Evolutionary conservation across 2,797 vertebrate genomes (phyloP).

Genomic region (Onychomys torridus): DNA sequence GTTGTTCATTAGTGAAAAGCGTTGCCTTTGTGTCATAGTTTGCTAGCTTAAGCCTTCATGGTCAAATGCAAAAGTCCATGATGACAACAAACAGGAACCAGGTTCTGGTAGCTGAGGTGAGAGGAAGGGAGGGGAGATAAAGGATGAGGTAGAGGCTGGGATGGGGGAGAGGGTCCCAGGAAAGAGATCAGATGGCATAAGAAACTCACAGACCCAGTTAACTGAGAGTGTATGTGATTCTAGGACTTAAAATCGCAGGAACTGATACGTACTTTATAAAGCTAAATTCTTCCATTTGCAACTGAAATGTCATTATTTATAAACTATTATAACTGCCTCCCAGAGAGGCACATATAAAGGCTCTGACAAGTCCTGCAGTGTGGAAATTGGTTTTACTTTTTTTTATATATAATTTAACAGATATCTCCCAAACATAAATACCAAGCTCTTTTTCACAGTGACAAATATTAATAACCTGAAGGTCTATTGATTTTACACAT

Average conservation of each 20-base stretch:
- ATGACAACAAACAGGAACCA: background rate
- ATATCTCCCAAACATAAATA: background rate
- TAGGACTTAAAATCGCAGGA: background rate
- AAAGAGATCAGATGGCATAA: background rate
- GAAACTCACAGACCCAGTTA: background rate
- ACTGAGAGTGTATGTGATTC: background rate
- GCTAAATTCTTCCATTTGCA: background rate
- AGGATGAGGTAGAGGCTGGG: background rate
- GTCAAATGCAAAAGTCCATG: background rate
- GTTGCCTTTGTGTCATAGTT: background rate
- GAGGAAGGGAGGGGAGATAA: background rate
- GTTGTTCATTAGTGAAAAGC: background rate
- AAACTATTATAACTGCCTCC: background rate
- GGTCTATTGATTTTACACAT: background rate
- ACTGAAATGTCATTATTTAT: background rate
- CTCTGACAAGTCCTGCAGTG: slow-evolving; percentile 23
- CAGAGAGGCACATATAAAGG: slow-evolving; percentile 11
- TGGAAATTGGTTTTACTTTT: background rate
- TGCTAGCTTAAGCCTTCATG: background rate
- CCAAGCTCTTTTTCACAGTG: background rate
- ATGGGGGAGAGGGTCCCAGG: too few species aligned
- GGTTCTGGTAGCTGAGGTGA: background rate
- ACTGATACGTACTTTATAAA: slow-evolving; percentile 22
- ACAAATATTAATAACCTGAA: background rate
- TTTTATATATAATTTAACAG: background rate